phyloP scores from a whole-genome alignment of 2,888 invertebrate species.

The Lomographa bimaculata region DNA sequence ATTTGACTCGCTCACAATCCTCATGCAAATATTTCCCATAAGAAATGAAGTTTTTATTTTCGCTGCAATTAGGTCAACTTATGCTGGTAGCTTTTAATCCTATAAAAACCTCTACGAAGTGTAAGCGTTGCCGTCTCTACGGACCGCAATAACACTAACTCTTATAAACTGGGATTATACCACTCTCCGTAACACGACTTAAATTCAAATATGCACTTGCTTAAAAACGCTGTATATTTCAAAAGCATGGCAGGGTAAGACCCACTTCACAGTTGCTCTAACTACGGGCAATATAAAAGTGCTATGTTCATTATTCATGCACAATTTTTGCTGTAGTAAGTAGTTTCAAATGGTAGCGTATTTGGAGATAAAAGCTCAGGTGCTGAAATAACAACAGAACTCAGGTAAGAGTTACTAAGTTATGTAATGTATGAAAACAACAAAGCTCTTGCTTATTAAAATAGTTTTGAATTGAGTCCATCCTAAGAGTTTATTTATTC shows the following conservation, averaged over 20 bases:
- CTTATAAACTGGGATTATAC: slow-evolving; percentile 64
- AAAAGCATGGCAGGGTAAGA: slow-evolving; percentile 34
- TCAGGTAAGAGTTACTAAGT: too few relatives aligned
- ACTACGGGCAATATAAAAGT: slow-evolving; percentile 9
- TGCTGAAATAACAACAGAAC: too few relatives aligned
- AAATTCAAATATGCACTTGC: slow-evolving; percentile 61
- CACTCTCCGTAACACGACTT: slow-evolving; percentile 57
- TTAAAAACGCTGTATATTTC: slow-evolving; percentile 52
- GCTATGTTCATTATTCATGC: slow-evolving; percentile 11
- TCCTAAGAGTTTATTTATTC: too few relatives aligned
- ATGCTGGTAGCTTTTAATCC: slow-evolving; percentile 52
- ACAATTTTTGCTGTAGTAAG: not conserved
- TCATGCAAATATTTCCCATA: slow-evolving; percentile 8
- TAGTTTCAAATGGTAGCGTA: too few relatives aligned
- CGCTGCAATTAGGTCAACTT: slow-evolving; percentile 36
- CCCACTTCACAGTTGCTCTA: slow-evolving; percentile 19
- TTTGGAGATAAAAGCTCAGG: too few relatives aligned
- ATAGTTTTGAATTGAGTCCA: too few relatives aligned
- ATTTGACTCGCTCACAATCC: slow-evolving; percentile 3
- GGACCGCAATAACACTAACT: slow-evolving; percentile 64
- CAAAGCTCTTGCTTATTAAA: too few relatives aligned
- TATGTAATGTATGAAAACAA: too few relatives aligned
- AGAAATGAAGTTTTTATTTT: slow-evolving; percentile 31
- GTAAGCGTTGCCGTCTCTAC: slow-evolving; percentile 50
- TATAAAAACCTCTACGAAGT: slow-evolving; percentile 52